A percentile compares a stretch with the other conserved stretches of the same genome.
Evolutionary conservation across 2,888 invertebrate species (phyloP).

Genomic region (Mesorhabditis spiculigera): DNA sequence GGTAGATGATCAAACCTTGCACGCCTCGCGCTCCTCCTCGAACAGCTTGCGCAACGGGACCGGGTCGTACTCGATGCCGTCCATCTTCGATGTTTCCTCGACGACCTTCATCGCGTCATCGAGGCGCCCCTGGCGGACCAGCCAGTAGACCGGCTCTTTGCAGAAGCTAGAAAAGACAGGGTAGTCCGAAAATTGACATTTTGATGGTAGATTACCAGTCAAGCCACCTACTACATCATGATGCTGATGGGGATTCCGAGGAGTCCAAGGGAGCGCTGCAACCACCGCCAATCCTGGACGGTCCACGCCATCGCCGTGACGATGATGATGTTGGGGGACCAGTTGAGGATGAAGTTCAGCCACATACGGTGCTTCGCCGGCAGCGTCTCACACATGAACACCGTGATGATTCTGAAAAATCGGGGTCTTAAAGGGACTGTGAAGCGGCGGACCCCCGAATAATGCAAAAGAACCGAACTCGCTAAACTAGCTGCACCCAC

Average conservation of each 20-base stretch:
- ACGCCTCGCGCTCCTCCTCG: not conserved
- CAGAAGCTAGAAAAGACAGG: no score
- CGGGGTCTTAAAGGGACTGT: no score
- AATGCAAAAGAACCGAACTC: not conserved
- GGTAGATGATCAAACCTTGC: not conserved
- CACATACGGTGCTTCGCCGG: not conserved
- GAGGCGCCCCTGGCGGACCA: not conserved
- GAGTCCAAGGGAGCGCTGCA: no score
- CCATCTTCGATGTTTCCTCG: not conserved
- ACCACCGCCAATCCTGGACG: no score
- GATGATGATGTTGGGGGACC: not conserved
- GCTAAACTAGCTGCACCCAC: not conserved
- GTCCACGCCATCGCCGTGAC: not conserved
- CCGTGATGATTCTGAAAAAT: not conserved
- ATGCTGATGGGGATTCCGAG: no score
- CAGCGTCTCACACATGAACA: not conserved
- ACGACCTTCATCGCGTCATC: not conserved
- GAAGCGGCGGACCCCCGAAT: not conserved
- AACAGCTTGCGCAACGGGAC: not conserved
- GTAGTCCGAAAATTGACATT: no score
- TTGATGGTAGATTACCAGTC: no score
- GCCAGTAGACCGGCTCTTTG: no score
- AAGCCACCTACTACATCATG: no score
- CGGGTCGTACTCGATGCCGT: not conserved
- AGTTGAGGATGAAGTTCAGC: not conserved